phyloP scores from a whole-genome alignment of 1,140 invertebrate genomes.

The Manduca sexta region DNA sequence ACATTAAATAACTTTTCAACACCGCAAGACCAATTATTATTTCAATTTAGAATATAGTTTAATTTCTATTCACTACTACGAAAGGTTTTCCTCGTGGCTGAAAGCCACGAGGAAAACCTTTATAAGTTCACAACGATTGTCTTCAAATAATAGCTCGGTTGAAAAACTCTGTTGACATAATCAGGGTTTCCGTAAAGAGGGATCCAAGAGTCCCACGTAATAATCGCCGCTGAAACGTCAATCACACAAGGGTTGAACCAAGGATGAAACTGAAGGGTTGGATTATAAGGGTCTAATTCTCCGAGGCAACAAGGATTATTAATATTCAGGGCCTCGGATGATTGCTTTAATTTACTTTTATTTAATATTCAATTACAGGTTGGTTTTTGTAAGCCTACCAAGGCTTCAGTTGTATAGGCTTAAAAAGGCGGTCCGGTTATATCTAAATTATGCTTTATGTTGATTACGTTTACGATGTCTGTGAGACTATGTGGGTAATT shows the following conservation, averaged over 20 bases:
- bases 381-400: slow-evolving; percentile 23
- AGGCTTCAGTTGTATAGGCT: slow-evolving; percentile 15
- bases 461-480: background rate
- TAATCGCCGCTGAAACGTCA: slow-evolving; percentile 51
- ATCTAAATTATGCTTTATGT: background rate
- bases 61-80: too few species aligned
- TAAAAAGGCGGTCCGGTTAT: background rate
- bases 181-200: slow-evolving; percentile 35
- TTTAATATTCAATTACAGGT: slow-evolving; percentile 41
- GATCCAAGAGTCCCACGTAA: slow-evolving; percentile 32
- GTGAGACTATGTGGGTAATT: too few species aligned
- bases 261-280: slow-evolving; percentile 62
- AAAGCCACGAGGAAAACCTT: background rate
- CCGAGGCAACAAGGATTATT: slow-evolving; percentile 51
- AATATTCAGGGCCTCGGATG: slow-evolving; percentile 53
- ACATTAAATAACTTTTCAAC: too few species aligned
- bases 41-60: too few species aligned
- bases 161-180: slow-evolving; percentile 40
- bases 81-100: too few species aligned
- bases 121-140: slow-evolving; percentile 3
- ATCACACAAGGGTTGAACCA: slow-evolving; percentile 49
- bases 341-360: slow-evolving; percentile 55
- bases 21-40: too few species aligned
- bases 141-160: slow-evolving; percentile 13
- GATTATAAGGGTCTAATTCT: slow-evolving; percentile 65